phyloP scores from a whole-genome alignment of 1,140 invertebrate species.

The Caenorhabditis inopinata region DNA sequence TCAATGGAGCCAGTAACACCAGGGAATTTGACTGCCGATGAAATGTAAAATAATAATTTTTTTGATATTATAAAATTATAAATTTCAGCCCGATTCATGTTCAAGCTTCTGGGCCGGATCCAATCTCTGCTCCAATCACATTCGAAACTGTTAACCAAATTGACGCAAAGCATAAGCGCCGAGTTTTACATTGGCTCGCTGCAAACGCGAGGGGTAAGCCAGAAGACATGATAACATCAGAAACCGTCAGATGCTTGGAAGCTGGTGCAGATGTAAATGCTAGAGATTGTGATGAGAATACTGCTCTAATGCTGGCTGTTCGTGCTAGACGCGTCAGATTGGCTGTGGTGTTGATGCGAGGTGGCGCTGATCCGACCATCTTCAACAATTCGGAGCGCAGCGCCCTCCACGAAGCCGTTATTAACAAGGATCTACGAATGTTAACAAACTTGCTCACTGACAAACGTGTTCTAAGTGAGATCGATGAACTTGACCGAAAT shows the following conservation, averaged over 20 bases:
- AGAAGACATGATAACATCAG: not conserved
- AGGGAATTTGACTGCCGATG: not conserved
- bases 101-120: not conserved
- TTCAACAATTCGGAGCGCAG: constrained; percentile 55
- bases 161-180: not conserved
- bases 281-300: constrained; percentile 48
- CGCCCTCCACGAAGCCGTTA: constrained; percentile 59
- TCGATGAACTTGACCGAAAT: constrained; percentile 28
- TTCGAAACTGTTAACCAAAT: not conserved
- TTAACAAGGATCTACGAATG: constrained; percentile 43
- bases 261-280: constrained; percentile 32
- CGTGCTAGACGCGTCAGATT: constrained; percentile 52
- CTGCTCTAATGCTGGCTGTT: constrained; percentile 62
- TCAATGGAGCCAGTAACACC: too few species aligned
- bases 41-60: not conserved
- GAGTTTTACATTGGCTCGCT: not conserved
- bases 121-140: not conserved
- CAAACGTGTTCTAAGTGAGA: not conserved
- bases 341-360: constrained; percentile 59
- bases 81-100: not conserved
- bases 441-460: not conserved
- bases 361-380: constrained; percentile 56
- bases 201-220: not conserved
- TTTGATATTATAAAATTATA: not conserved
- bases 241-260: not conserved